Conservation (phyloP, 1,140 invertebrate genomes). For the Lethocerus indicus region DNA sequence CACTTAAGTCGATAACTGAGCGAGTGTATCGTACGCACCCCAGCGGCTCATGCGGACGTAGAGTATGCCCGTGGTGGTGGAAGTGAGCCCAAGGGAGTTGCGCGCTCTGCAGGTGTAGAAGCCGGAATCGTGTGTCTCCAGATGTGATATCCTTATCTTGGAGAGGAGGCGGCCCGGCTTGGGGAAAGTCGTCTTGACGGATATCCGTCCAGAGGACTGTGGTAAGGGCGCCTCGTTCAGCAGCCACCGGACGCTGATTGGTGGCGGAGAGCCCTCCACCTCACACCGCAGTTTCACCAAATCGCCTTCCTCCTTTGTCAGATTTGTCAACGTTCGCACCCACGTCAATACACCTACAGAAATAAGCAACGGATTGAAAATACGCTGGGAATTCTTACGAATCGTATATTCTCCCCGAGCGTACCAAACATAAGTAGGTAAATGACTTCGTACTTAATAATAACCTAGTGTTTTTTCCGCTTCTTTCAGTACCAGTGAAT, state of each 20-base stretch:
- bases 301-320: conserved; percentile 41
- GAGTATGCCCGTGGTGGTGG: conserved; percentile 38
- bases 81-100: conserved; percentile 38
- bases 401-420: too few relatives aligned
- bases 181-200: conserved; percentile 7
- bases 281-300: conserved; percentile 44
- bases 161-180: conserved; percentile 22
- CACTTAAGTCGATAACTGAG: too few relatives aligned
- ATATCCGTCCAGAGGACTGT: conserved; percentile 21
- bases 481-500: too few relatives aligned
- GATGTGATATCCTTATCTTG: conserved; percentile 35
- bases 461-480: too few relatives aligned
- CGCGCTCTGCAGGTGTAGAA: conserved; percentile 48
- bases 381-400: too few relatives aligned
- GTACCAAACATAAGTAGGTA: too few relatives aligned
- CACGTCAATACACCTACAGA: conserved; percentile 19
- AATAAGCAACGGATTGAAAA: conserved; percentile 14
- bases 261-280: conserved; percentile 40
- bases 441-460: too few relatives aligned
- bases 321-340: conserved; percentile 30
- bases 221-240: conserved; percentile 43
- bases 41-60: conserved; percentile 28
- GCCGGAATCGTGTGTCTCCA: conserved; percentile 46
- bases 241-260: conserved; percentile 43
- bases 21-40: conserved; percentile 20